A percentile compares a stretch with the other conserved stretches of the same genome.
Evolutionary conservation across 1,140 invertebrate genomes (phyloP).

Genomic region (Bombus waltoni): DNA sequence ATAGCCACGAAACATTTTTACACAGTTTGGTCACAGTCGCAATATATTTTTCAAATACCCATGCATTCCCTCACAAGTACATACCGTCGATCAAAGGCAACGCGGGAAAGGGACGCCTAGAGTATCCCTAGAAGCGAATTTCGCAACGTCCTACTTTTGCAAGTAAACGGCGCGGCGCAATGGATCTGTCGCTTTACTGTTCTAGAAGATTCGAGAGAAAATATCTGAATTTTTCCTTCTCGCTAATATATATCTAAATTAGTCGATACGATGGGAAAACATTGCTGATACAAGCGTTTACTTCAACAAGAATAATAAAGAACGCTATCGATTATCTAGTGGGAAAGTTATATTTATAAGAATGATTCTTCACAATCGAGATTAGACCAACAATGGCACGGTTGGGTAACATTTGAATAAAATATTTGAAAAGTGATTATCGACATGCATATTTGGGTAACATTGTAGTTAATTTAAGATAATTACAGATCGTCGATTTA

Average conservation of each 20-base stretch:
- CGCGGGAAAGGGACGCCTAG: no score
- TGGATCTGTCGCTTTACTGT: neutral
- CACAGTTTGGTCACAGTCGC: no score
- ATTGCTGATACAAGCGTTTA: neutral
- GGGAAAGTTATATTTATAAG: neutral
- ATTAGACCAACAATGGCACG: neutral
- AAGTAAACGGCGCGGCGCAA: neutral
- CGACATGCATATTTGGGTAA: neutral
- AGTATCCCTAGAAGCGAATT: conserved; percentile 7
- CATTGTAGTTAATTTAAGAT: neutral
- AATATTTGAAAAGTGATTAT: neutral
- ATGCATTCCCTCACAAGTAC: neutral
- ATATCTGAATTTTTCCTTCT: neutral
- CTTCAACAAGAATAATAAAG: neutral
- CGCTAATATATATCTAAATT: neutral
- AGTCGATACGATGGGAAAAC: neutral
- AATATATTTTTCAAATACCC: neutral
- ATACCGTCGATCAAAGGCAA: neutral
- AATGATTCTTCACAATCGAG: neutral
- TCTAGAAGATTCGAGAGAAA: neutral
- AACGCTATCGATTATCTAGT: neutral
- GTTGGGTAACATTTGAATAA: neutral
- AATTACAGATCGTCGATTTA: neutral
- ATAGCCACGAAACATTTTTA: neutral
- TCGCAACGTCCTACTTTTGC: conserved; percentile 2